Evolutionary conservation across 2,888 invertebrate species (phyloP).

Genomic region (Pteria penguin): DNA sequence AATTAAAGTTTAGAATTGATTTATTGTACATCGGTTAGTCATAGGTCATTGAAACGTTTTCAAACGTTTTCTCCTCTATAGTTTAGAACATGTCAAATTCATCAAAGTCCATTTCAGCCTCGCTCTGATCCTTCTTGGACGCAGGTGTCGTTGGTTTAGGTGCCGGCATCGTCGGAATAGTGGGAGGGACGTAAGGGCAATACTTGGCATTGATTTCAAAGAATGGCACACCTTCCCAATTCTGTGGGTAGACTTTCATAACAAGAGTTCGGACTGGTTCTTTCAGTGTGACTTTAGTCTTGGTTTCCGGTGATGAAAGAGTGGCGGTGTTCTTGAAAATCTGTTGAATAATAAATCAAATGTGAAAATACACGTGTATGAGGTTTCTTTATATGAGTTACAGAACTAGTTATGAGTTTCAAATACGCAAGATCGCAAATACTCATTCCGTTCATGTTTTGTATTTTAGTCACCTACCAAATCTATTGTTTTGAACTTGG

Average conservation of each 20-base stretch:
- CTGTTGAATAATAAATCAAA: neutral
- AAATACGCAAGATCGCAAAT: no score
- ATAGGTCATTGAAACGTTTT: no score
- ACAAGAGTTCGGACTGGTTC: neutral
- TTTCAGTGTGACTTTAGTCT: neutral
- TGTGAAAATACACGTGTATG: no score
- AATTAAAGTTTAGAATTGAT: no score
- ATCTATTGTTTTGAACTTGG: no score
- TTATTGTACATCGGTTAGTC: no score
- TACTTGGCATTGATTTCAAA: neutral
- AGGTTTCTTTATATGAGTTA: no score
- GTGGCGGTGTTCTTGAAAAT: neutral
- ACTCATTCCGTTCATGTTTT: no score
- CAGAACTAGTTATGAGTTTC: no score
- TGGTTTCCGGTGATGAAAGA: neutral
- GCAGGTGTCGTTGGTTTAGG: neutral
- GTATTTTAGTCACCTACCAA: no score
- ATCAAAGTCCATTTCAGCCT: neutral
- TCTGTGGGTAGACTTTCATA: neutral
- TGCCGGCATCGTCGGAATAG: neutral
- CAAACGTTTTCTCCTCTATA: no score
- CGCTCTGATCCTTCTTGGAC: no score
- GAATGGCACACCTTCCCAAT: constrained; percentile 4
- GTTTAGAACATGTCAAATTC: neutral
- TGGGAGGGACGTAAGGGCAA: neutral